Percentiles rank a stretch among this genome's conserved stretches.
Conservation (phyloP, 2,113 vertebrate species). For the Alethe castanea region DNA sequence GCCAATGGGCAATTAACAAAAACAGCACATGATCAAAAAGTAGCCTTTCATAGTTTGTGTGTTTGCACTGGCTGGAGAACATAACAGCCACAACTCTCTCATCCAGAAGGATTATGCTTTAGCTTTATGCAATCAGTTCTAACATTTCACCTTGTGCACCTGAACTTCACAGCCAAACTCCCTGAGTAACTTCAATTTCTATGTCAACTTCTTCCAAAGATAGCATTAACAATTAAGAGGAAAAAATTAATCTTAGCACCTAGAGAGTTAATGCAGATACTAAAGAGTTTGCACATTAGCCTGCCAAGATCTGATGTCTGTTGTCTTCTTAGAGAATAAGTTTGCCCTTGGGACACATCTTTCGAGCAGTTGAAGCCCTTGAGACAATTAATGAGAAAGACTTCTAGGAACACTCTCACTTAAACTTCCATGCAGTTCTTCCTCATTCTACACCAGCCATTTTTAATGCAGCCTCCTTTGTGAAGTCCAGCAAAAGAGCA, state of each 20-base stretch:
- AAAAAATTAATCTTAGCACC: background rate
- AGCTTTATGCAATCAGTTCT: background rate
- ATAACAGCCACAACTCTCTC: background rate
- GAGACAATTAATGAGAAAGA: background rate
- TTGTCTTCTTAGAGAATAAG: background rate
- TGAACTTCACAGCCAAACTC: background rate
- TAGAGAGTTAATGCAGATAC: background rate
- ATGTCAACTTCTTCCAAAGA: background rate
- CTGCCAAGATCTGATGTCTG: background rate
- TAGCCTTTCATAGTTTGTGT: background rate
- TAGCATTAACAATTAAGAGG: background rate
- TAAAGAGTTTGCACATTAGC: background rate
- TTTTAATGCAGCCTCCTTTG: no score
- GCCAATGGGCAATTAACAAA: background rate
- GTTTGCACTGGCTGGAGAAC: background rate
- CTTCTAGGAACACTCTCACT: conserved; percentile 15
- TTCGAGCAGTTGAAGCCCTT: background rate
- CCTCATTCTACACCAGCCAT: background rate
- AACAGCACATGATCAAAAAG: background rate
- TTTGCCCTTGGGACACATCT: background rate
- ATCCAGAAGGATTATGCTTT: background rate
- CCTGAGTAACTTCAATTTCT: background rate
- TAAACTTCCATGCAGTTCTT: background rate
- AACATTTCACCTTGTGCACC: background rate
- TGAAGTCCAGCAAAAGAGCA: background rate